Percentiles rank a stretch among this genome's conserved stretches.
Conservation (phyloP, 2,113 vertebrate genomes). For the Panurus biarmicus region DNA sequence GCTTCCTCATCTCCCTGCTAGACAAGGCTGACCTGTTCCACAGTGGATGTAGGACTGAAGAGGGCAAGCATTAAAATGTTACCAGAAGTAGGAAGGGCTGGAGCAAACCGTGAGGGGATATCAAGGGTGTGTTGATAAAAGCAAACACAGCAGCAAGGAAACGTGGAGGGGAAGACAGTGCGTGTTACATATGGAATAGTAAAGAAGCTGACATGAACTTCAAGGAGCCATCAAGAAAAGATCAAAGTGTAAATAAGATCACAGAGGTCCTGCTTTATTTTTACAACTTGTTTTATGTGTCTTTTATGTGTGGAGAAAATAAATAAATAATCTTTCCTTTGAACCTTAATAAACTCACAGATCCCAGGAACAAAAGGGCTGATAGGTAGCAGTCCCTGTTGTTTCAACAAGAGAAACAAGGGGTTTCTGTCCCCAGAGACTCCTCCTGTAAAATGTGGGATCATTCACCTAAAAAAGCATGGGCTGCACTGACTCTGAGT, state of each 20-base stretch:
- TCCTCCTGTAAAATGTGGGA: neutral
- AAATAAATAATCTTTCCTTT: conserved; percentile 55
- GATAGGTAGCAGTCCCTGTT: conserved; percentile 20
- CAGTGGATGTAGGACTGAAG: neutral
- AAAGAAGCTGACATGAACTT: conserved; percentile 22
- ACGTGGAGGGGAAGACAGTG: neutral
- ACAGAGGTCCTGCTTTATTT: conserved; percentile 26
- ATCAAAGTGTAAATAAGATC: conserved; percentile 59
- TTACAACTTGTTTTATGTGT: conserved; percentile 43
- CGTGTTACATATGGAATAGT: neutral
- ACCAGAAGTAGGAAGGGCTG: neutral
- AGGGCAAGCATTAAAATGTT: neutral
- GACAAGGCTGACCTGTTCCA: neutral
- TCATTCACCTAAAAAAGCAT: neutral
- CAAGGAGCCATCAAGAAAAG: conserved; percentile 19
- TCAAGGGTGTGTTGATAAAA: neutral
- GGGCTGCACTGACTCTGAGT: neutral
- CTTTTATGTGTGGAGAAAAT: conserved; percentile 52
- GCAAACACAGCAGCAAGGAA: neutral
- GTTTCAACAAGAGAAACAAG: conserved; percentile 8
- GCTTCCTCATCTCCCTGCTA: neutral
- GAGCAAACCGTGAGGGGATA: neutral
- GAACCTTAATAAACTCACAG: conserved; percentile 51
- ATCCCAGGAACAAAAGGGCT: conserved; percentile 30
- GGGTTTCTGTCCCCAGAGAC: neutral